Evolutionary conservation across 1,140 invertebrate genomes (phyloP).

Genomic region (Leptinotarsa undecemlineata): DNA sequence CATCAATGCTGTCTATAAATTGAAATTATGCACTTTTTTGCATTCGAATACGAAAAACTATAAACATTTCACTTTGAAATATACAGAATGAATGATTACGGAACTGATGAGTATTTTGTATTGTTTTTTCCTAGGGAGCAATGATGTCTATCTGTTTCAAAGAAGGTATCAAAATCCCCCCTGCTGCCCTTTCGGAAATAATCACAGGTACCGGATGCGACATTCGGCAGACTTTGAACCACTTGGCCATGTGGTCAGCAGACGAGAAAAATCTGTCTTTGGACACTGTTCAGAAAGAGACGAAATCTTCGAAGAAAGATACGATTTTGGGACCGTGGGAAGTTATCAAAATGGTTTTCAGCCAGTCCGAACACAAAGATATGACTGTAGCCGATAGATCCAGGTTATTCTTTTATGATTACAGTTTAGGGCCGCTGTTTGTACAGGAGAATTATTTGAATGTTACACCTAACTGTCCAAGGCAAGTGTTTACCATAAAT

Average conservation of each 20-base stretch:
- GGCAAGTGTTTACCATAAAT: slow-evolving; percentile 24
- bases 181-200: slow-evolving; percentile 78
- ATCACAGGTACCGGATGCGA: slow-evolving; percentile 90
- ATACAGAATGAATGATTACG: too few relatives aligned
- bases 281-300: slow-evolving; percentile 59
- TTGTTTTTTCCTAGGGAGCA: slow-evolving; percentile 64
- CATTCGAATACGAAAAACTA: too few relatives aligned
- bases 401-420: slow-evolving; percentile 96
- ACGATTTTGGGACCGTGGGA: slow-evolving; percentile 93
- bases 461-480: slow-evolving; percentile 61
- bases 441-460: slow-evolving; percentile 96
- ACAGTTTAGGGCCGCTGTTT: slow-evolving; percentile 91
- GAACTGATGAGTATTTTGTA: neutral
- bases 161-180: slow-evolving; percentile 83
- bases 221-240: slow-evolving; percentile 89
- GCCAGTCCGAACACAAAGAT: slow-evolving; percentile 74
- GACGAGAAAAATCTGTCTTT: slow-evolving; percentile 60
- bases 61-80: too few relatives aligned
- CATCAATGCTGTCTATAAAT: too few relatives aligned
- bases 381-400: slow-evolving; percentile 87
- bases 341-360: slow-evolving; percentile 88
- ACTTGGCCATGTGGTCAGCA: slow-evolving; percentile 78
- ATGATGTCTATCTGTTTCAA: slow-evolving; percentile 91
- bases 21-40: too few relatives aligned
- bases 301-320: slow-evolving; percentile 74